Percentiles rank a stretch among this genome's conserved stretches.
Evolutionary conservation across 2,113 vertebrate species (phyloP).

Genomic region (Oryzias celebensis): DNA sequence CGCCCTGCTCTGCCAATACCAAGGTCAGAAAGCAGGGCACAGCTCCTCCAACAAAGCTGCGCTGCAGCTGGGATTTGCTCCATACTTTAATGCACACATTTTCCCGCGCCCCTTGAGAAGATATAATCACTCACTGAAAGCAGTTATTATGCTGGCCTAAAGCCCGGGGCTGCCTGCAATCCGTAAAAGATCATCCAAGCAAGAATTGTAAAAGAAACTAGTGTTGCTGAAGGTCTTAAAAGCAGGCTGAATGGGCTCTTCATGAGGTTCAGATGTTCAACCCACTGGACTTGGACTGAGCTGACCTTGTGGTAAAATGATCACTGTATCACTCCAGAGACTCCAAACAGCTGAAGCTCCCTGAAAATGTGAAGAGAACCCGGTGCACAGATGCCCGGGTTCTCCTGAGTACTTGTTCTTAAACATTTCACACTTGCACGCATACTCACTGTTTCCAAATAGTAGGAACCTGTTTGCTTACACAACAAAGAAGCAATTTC

Average conservation of each 20-base stretch:
- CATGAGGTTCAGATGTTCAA: constrained; percentile 63
- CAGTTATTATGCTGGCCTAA: constrained; percentile 53
- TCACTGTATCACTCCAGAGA: constrained; percentile 35
- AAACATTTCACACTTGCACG: constrained; percentile 9
- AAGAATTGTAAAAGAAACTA: constrained; percentile 53
- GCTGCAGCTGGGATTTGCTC: constrained; percentile 34
- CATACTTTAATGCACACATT: constrained; percentile 28
- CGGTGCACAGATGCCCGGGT: constrained; percentile 1
- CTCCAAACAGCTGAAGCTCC: constrained; percentile 12
- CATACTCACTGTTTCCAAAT: constrained; percentile 9
- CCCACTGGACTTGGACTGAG: constrained; percentile 39
- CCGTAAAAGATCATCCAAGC: constrained; percentile 46
- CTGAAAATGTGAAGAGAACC: not conserved
- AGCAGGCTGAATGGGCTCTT: constrained; percentile 39
- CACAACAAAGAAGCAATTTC: constrained; percentile 57
- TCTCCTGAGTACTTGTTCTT: constrained; percentile 10
- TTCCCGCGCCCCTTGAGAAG: constrained; percentile 18
- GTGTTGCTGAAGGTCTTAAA: constrained; percentile 55
- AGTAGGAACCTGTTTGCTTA: constrained; percentile 43
- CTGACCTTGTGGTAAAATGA: constrained; percentile 53
- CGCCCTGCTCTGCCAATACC: constrained; percentile 2
- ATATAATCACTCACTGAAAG: constrained; percentile 57
- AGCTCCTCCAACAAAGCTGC: constrained; percentile 22
- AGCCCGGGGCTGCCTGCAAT: constrained; percentile 50
- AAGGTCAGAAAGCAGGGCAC: constrained; percentile 21